phyloP scores from a whole-genome alignment of 2,888 invertebrate species.

The Fragum fragum region DNA sequence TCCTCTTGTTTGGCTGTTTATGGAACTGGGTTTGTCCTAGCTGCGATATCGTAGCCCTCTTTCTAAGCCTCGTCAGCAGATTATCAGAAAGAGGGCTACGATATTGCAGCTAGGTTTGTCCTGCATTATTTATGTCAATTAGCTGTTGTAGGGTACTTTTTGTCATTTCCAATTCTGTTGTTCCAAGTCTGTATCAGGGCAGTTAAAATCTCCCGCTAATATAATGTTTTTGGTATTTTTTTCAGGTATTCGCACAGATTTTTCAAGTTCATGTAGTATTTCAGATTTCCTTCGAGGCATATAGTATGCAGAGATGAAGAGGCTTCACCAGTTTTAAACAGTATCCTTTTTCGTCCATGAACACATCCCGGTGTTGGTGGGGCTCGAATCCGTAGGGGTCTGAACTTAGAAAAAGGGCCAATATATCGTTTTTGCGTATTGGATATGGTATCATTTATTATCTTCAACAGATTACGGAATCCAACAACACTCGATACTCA shows the following conservation, averaged over 20 bases:
- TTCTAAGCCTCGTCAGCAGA: no score
- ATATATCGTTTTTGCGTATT: no score
- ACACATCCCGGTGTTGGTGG: no score
- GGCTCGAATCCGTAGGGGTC: no score
- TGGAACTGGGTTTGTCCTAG: constrained; percentile 46
- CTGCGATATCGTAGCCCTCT: no score
- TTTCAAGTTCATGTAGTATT: constrained; percentile 30
- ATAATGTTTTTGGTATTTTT: constrained; percentile 23
- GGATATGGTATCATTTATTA: no score
- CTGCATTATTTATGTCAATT: constrained; percentile 20
- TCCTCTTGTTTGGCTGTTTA: constrained; percentile 12
- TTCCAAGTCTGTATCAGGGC: constrained; percentile 21
- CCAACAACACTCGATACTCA: no score
- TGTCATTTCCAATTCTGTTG: no score
- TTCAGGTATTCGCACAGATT: constrained; percentile 24
- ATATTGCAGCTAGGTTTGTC: constrained; percentile 43
- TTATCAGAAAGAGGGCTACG: no score
- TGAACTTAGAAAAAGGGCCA: no score
- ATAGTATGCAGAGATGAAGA: constrained; percentile 42
- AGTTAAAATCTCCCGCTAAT: constrained; percentile 33
- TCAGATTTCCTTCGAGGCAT: constrained; percentile 44
- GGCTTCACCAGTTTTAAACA: constrained; percentile 38
- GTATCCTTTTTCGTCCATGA: no score
- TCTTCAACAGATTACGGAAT: no score
- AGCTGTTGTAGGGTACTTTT: constrained; percentile 41